Base-by-base conservation (phyloP, 2,888 invertebrate genomes). In the Geotrupes spiniger region DNA sequence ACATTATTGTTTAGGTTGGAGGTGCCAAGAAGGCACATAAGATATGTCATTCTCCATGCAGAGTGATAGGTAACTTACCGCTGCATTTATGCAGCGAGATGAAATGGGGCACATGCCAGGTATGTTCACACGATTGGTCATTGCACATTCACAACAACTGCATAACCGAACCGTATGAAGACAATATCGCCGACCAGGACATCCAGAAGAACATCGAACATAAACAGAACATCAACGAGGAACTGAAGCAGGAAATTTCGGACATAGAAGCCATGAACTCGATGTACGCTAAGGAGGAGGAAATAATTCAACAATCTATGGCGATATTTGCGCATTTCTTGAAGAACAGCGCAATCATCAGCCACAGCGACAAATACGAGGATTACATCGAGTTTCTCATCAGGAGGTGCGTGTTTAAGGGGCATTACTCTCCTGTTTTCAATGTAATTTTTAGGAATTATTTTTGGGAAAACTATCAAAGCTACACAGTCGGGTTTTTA, bases 321-420 rank as follows among this genome's bases (percentile, higher is more conserved):
- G 69, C 70, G 2, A 63, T 61, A 41, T 71, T 70, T 56, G 66
- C 69, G 0, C 61, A 66, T 57, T 71, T 69, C 52, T 52, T 71
- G 26, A 60, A 63, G 42, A 58, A 62, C 11, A 68, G 68, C 54
- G 68, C 69, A 0, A 66, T 70, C 15, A 59, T 65, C 1, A 58
- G 66, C 0, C 66, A 63, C 42, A 70, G 63, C 50, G 70, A 71
- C 56, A 57, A 64, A 2, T 70, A 69, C 47, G 59, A 61, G 36
- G 58, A 57, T 25, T 71, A 69, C 29, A 61, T 71, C 17, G 56
- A 65, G 29, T 64, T 68, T 53, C 53, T 69, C 25, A 68, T 70
- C 14, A 52, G 56, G 11, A 59, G 62, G 69, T 68, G 59, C 17
- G 42, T 33, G 6, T 21, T 21, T 4, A 21, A 4, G 3, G 3